These are phyloP conservation scores for Luehdorfia chinensis DNA, from an alignment of 1,140 invertebrate species.

Conservation along the genomic window DNA sequence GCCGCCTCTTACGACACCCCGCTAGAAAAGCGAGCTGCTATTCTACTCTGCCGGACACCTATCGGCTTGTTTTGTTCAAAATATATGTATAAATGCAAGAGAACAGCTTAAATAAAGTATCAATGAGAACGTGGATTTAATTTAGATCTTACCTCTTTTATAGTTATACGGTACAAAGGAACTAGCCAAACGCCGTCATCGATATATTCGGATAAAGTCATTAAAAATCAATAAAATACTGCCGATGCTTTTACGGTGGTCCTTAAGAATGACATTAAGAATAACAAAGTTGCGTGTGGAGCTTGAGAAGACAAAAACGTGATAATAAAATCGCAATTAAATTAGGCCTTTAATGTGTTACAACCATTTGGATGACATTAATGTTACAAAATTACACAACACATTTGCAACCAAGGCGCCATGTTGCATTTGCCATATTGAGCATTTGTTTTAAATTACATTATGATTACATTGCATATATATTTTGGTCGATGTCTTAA, in stretches of 20 bases:
- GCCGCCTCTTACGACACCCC: no score
- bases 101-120: no score
- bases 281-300: conserved; percentile 20
- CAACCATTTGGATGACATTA: conserved; percentile 20
- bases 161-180: no score
- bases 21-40: no score
- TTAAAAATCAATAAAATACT: conserved; percentile 43
- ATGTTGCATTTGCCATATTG: conserved; percentile 2
- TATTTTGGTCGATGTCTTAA: no score
- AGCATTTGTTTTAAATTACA: conserved; percentile 16
- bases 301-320: conserved; percentile 25
- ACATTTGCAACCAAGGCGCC: conserved; percentile 3
- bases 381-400: conserved; percentile 15
- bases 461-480: conserved; percentile 1
- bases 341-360: conserved; percentile 21
- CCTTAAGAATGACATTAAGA: conserved; percentile 35
- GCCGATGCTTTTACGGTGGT: conserved; percentile 36
- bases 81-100: no score
- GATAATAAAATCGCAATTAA: conserved; percentile 23
- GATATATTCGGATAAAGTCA: conserved; percentile 47
- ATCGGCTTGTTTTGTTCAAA: no score
- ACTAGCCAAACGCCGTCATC: no score
- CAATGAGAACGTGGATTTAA: no score
- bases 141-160: no score
- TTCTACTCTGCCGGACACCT: no score